Conservation (phyloP, 1,140 invertebrate genomes). For the Drosophila rhopaloa region DNA sequence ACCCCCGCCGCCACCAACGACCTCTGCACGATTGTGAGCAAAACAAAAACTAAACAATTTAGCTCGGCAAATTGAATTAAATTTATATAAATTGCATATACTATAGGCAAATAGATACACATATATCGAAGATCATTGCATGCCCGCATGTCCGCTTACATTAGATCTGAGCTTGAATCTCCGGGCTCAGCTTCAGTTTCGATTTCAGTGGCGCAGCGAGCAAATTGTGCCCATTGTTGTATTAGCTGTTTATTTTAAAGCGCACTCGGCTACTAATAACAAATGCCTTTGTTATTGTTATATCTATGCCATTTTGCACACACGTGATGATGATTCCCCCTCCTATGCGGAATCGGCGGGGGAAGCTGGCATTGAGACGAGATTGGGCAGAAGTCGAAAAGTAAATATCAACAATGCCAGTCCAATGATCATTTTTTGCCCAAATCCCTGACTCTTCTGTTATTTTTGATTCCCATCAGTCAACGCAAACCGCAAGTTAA, state of each 20-base stretch:
- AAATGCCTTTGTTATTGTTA: constrained; percentile 58
- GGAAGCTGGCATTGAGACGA: constrained; percentile 59
- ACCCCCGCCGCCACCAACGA: constrained; percentile 29
- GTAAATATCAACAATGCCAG: constrained; percentile 52
- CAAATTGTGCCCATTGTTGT: constrained; percentile 79
- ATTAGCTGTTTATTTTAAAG: constrained; percentile 77
- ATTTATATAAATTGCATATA: constrained; percentile 80
- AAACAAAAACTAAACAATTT: constrained; percentile 61
- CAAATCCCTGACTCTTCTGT: constrained; percentile 23
- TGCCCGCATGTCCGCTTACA: constrained; percentile 79
- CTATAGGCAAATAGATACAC: constrained; percentile 48
- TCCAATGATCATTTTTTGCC: constrained; percentile 39
- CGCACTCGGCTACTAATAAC: constrained; percentile 68
- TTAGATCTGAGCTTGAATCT: constrained; percentile 58
- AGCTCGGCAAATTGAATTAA: constrained; percentile 80
- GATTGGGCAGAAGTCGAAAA: constrained; percentile 64
- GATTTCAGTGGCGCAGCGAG: constrained; percentile 35
- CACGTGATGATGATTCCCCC: constrained; percentile 33
- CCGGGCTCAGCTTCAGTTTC: constrained; percentile 10
- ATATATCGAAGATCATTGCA: constrained; percentile 59
- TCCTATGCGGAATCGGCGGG: constrained; percentile 10
- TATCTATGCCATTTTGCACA: constrained; percentile 41
- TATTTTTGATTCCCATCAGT: constrained; percentile 53
- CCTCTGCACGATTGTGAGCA: constrained; percentile 68
- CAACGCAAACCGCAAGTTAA: constrained; percentile 41